Conservation (phyloP, 2,113 vertebrate genomes). For the Copsychus sechellarum region DNA sequence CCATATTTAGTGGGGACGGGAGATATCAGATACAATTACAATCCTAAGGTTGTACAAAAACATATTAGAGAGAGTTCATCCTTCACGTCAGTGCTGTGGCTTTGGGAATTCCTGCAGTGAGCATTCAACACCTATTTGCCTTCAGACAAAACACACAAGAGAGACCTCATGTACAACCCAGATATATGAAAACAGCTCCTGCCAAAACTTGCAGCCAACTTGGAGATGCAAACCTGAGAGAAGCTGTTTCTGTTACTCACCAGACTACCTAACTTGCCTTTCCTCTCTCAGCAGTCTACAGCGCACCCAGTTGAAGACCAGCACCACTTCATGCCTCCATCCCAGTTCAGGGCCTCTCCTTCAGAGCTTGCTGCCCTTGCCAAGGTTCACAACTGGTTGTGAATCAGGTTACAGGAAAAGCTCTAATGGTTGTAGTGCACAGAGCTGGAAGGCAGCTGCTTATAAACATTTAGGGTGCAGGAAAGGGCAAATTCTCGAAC, state of each 20-base stretch:
- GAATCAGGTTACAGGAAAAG: neutral
- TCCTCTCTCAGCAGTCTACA: neutral
- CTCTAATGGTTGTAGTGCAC: neutral
- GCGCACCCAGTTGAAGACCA: neutral
- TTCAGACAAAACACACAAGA: neutral
- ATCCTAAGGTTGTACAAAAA: neutral
- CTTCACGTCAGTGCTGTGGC: rapidly evolving
- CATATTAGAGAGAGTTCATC: neutral
- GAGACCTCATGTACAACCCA: rapidly evolving
- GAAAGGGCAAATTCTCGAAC: neutral
- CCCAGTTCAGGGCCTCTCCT: neutral
- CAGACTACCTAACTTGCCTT: neutral
- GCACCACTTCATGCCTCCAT: neutral
- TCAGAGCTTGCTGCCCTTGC: neutral
- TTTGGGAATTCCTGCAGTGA: neutral
- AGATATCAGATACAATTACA: neutral
- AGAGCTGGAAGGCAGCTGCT: neutral
- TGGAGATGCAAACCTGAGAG: neutral
- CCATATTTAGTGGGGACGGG: rapidly evolving
- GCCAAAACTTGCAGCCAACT: neutral
- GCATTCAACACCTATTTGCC: neutral
- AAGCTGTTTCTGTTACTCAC: neutral
- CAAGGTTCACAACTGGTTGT: neutral
- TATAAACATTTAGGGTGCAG: neutral
- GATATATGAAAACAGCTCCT: neutral